phyloP scores from a whole-genome alignment of 2,113 vertebrate species.

The Caretta caretta region DNA sequence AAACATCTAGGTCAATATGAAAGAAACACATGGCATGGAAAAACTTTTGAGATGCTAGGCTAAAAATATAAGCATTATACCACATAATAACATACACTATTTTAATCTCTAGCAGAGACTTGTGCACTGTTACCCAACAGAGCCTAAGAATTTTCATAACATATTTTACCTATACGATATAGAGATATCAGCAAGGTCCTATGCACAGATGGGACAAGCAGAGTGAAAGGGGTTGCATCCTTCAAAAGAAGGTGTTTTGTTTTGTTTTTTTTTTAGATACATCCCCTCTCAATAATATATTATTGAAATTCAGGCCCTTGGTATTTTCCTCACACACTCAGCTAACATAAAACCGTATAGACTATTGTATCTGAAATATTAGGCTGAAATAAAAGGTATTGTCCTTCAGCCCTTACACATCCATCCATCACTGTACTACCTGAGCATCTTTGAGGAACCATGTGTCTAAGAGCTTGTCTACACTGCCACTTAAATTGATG shows the following conservation, averaged over 20 bases:
- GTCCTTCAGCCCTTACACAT: neutral
- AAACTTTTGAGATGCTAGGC: neutral
- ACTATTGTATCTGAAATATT: neutral
- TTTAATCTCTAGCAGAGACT: neutral
- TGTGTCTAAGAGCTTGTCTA: neutral
- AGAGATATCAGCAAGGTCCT: neutral
- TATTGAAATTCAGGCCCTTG: neutral
- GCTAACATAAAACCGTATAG: neutral
- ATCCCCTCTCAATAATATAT: neutral
- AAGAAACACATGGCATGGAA: neutral
- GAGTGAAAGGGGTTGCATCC: neutral
- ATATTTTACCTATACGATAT: neutral
- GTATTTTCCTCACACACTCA: neutral
- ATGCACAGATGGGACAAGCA: neutral
- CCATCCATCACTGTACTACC: neutral
- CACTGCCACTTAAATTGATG: too few relatives aligned
- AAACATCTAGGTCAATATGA: neutral
- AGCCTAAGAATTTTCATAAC: neutral
- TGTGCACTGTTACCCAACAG: neutral
- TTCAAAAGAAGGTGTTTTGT: neutral
- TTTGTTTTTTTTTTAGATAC: fast-evolving
- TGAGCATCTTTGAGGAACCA: neutral
- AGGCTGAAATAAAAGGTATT: neutral
- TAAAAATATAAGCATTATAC: neutral
- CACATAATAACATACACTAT: neutral